Evolutionary conservation across 2,113 vertebrate genomes (phyloP), one percentile per base, ranked within the genome.

Genomic region (Budorcas taxicolor): DNA sequence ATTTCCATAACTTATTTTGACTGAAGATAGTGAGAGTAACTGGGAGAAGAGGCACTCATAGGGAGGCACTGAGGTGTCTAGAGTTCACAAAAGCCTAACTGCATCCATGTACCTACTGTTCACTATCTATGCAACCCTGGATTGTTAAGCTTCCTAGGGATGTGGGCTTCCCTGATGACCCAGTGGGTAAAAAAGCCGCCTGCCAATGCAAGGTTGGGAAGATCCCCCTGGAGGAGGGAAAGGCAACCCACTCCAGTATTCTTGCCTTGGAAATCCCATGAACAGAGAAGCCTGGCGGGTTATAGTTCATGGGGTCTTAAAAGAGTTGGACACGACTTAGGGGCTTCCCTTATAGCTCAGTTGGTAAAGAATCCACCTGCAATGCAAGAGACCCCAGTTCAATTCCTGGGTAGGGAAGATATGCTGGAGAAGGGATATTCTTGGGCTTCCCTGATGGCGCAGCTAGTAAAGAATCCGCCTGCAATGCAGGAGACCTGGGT

Each of bases 1-100:
- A 81, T 87, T 87, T 84, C 87, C 25, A 40, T 76, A 64, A 87
- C 5, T 96, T 95, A 60, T 62, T 92, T 97, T 95, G 91, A 92
- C 40, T 53, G 43, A 55, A 40, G 5, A 74, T 33, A 87, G 29
- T 90, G 36, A 97, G 12, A 80, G 13, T 40, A 67, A 33, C 83
- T 71, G 53, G 60, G 23, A 71, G 23, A 60, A 89, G 53, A 15
- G 31, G 27, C 7, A 57, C 13, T 58, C n/a, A 74, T 3, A 80
- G 27, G 13, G 5, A 53, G 15, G 47, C 13, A 93, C 10, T 58
- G 40, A 95, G 23, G 12, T 87, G 25, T 89, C n/a, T 88, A 90
- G 31, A 33, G 8, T 90, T 95, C 85, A 96, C 62, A 97, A 85
- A 87, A 87, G n/a, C 11, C 78, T 93, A 80, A 94, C 29, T 14